These are phyloP conservation scores for Parelbella ahira DNA, from an alignment of 2,888 invertebrate species.

Conservation along the genomic window DNA sequence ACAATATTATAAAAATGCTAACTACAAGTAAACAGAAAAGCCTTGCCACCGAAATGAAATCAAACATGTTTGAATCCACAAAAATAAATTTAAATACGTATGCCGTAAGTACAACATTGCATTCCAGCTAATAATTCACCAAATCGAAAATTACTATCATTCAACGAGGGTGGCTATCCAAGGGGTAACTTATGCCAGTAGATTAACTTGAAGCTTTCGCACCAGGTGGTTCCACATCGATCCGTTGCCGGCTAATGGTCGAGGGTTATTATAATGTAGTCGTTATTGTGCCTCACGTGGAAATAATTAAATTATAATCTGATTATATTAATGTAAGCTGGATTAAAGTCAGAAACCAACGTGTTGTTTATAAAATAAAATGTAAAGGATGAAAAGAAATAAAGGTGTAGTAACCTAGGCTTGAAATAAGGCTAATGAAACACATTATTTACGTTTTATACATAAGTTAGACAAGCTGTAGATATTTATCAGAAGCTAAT, in stretches of 20 bases:
- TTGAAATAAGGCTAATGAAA: too few species aligned
- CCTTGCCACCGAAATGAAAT: too few species aligned
- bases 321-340: constrained; percentile 24
- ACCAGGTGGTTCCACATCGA: constrained; percentile 50
- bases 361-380: constrained; percentile 20
- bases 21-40: too few species aligned
- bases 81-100: too few species aligned
- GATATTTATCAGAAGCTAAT: too few species aligned
- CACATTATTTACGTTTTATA: too few species aligned
- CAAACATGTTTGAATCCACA: background rate
- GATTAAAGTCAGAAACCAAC: constrained; percentile 24
- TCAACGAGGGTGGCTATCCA: constrained; percentile 20
- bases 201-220: constrained; percentile 46
- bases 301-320: constrained; percentile 25
- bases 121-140: constrained; percentile 24
- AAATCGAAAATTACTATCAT: constrained; percentile 33
- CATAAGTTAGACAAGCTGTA: too few species aligned
- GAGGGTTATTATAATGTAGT: constrained; percentile 21
- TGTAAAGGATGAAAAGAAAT: background rate
- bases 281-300: constrained; percentile 25
- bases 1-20: too few species aligned
- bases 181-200: constrained; percentile 28
- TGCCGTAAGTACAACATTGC: constrained; percentile 2
- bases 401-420: too few species aligned
- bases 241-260: constrained; percentile 35